phyloP scores from a whole-genome alignment of 2,113 vertebrate genomes.

The Ceyx cyanopectus region DNA sequence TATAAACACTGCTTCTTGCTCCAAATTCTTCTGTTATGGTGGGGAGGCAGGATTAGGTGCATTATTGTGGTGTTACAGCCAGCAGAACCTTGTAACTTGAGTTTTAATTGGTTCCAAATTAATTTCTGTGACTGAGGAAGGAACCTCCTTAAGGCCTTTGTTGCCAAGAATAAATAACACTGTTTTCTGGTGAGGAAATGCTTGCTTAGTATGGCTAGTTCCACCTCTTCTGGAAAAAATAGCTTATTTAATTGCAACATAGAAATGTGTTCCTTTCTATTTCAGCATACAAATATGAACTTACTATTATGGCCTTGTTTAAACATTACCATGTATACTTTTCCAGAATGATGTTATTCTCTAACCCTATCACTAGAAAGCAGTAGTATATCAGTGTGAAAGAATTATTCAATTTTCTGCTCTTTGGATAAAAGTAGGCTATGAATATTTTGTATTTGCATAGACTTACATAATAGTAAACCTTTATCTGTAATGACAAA shows the following conservation, averaged over 20 bases:
- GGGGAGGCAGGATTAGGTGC: not conserved
- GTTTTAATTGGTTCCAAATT: not conserved
- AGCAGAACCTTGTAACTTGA: not conserved
- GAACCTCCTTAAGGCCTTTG: not conserved
- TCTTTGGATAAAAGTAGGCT: not conserved
- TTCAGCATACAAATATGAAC: not conserved
- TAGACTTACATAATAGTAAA: not conserved
- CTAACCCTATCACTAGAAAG: not conserved
- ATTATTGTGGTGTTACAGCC: not conserved
- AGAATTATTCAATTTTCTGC: not conserved
- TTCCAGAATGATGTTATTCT: not conserved
- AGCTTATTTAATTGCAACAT: not conserved
- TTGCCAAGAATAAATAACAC: not conserved
- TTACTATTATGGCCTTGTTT: not conserved
- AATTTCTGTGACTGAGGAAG: not conserved
- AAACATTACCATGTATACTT: not conserved
- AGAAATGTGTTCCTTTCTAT: not conserved
- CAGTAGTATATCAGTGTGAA: not conserved
- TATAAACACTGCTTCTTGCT: not conserved
- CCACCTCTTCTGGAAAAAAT: not conserved
- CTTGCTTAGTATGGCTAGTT: not conserved
- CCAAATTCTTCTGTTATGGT: not conserved
- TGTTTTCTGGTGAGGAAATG: not conserved
- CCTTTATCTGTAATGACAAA: not conserved
- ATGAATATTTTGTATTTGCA: conserved; percentile 6